Evolutionary conservation across 2,113 vertebrate species (phyloP).

Genomic region (Solenodon paradoxus): DNA sequence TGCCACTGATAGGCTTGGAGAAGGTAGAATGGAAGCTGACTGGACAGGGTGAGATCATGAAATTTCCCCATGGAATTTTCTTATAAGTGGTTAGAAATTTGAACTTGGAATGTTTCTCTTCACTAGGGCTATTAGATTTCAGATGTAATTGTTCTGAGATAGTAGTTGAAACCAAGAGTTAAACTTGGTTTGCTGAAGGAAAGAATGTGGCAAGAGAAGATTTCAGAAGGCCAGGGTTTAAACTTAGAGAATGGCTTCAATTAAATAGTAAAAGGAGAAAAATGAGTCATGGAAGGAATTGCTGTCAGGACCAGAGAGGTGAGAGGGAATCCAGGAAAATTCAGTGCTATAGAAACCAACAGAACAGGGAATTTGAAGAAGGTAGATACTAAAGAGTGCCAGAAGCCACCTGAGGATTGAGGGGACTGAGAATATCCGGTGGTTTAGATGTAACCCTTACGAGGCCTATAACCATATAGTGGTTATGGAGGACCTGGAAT

Average conservation of each 20-base stretch:
- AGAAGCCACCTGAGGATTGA: background rate
- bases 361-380: background rate
- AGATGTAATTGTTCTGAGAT: background rate
- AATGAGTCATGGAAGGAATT: background rate
- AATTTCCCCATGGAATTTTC: background rate
- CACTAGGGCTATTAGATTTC: background rate
- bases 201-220: background rate
- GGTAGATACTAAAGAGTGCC: background rate
- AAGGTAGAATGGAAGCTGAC: background rate
- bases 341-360: background rate
- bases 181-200: slow-evolving; percentile 12
- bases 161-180: background rate
- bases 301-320: background rate
- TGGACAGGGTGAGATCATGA: background rate
- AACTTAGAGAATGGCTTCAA: background rate
- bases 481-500: background rate
- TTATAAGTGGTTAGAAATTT: background rate
- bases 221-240: background rate
- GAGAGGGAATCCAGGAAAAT: background rate
- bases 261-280: background rate
- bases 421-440: background rate
- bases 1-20: background rate
- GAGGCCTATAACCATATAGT: background rate
- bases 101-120: background rate
- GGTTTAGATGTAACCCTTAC: background rate